Percentiles rank a stretch among this genome's conserved stretches.
Conservation (phyloP, 2,797 vertebrate genomes). For the Rhinella marina region DNA sequence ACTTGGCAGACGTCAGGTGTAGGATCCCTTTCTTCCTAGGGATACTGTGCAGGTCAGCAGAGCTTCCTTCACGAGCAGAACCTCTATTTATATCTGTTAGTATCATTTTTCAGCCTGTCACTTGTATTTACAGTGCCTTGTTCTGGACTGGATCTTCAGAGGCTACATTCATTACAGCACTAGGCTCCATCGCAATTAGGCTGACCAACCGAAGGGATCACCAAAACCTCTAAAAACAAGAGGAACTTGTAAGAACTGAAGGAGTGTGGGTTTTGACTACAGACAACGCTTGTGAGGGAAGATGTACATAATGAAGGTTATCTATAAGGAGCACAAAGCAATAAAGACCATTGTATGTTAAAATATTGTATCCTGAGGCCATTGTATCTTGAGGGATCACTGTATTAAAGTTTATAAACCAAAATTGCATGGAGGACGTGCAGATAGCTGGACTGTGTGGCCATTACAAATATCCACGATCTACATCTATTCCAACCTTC, state of each 20-base stretch:
- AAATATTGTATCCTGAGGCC: no score
- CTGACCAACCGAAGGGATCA: not conserved
- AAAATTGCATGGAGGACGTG: no score
- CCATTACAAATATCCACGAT: no score
- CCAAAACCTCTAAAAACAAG: not conserved
- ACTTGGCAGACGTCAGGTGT: not conserved
- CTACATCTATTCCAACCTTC: no score
- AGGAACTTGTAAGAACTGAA: not conserved
- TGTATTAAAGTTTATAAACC: no score
- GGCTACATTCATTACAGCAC: not conserved
- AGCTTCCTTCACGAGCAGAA: not conserved
- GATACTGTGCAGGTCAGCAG: slow-evolving; percentile 47
- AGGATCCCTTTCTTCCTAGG: slow-evolving; percentile 4
- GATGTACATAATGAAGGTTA: not conserved
- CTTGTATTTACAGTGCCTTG: slow-evolving; percentile 27
- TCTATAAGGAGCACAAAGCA: not conserved
- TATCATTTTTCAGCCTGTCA: slow-evolving; percentile 51
- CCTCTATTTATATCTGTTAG: slow-evolving; percentile 47
- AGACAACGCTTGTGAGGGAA: not conserved
- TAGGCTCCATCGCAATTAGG: not conserved
- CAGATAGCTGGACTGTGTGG: no score
- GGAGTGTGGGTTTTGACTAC: not conserved
- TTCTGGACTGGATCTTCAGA: slow-evolving; percentile 36
- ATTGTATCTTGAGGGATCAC: no score
- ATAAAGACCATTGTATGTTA: no score